phyloP scores from a whole-genome alignment of 2,888 invertebrate species.

The Acrobasis consociella region DNA sequence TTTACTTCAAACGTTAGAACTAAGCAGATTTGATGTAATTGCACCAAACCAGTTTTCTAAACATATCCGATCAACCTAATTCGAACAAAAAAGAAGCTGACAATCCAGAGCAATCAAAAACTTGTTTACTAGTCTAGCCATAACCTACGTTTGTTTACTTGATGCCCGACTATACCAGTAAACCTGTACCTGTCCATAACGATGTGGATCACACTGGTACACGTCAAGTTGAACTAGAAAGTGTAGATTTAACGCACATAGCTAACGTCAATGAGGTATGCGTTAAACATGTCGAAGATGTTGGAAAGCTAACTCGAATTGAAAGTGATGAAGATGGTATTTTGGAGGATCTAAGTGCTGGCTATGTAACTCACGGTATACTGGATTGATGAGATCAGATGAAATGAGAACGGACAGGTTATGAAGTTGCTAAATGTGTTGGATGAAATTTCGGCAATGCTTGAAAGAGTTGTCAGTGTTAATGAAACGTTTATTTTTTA shows the following conservation, averaged over 20 bases:
- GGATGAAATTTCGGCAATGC: neutral
- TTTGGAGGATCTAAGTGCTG: constrained; percentile 14
- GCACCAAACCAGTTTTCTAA: neutral
- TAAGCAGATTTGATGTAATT: constrained; percentile 31
- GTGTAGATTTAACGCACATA: neutral
- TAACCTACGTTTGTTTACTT: neutral
- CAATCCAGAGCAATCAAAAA: constrained; percentile 2
- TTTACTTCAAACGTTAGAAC: constrained; percentile 40
- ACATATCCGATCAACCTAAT: neutral
- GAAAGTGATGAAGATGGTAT: neutral
- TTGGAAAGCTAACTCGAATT: neutral
- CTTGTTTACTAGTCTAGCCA: neutral
- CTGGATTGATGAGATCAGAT: too few relatives aligned
- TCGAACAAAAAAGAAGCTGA: constrained; percentile 1
- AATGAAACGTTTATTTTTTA: neutral
- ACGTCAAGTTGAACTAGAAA: constrained; percentile 1
- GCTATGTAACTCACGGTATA: neutral
- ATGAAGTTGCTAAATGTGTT: neutral
- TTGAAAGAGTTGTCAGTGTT: neutral
- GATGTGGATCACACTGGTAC: constrained; percentile 2
- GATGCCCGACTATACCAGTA: neutral
- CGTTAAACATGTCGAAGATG: neutral
- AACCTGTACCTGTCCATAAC: neutral
- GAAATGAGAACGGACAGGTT: neutral
- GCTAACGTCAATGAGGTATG: neutral